phyloP scores from a whole-genome alignment of 53 echinoderm and acorn worm species.

The Holothuria scabra region DNA sequence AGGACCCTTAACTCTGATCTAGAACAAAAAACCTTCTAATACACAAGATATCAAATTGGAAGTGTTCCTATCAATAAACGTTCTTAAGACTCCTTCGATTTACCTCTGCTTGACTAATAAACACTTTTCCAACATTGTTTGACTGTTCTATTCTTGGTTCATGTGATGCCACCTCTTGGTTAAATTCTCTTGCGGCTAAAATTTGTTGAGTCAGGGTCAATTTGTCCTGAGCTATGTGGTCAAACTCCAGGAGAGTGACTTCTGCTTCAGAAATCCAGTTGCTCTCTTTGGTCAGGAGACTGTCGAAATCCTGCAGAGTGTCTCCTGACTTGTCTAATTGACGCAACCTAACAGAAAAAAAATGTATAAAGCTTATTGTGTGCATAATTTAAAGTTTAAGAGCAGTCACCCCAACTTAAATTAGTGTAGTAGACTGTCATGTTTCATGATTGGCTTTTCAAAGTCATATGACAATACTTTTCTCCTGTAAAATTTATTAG shows the following conservation, averaged over 20 bases:
- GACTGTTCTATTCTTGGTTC: conserved; percentile 71
- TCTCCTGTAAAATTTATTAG: no score
- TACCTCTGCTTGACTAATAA: conserved; percentile 85
- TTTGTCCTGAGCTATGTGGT: conserved; percentile 68
- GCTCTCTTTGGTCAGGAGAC: conserved; percentile 72
- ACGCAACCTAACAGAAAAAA: conserved; percentile 62
- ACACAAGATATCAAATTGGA: background rate
- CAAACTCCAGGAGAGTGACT: conserved; percentile 91
- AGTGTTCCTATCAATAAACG: background rate
- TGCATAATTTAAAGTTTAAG: background rate
- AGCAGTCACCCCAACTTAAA: no score
- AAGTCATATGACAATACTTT: no score
- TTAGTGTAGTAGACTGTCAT: no score
- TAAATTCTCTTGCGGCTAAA: conserved; percentile 75
- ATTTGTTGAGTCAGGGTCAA: conserved; percentile 81
- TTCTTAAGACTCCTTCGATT: background rate
- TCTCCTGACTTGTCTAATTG: conserved; percentile 77
- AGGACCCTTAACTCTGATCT: background rate
- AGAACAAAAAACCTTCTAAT: background rate
- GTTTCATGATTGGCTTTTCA: no score
- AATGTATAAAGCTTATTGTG: background rate
- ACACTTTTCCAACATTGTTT: conserved; percentile 68
- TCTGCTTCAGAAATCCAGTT: conserved; percentile 96
- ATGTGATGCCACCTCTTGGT: conserved; percentile 80
- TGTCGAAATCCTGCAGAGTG: conserved; percentile 73